Conservation (phyloP, 2,113 vertebrate species). For the Reinhardtius hippoglossoides region DNA sequence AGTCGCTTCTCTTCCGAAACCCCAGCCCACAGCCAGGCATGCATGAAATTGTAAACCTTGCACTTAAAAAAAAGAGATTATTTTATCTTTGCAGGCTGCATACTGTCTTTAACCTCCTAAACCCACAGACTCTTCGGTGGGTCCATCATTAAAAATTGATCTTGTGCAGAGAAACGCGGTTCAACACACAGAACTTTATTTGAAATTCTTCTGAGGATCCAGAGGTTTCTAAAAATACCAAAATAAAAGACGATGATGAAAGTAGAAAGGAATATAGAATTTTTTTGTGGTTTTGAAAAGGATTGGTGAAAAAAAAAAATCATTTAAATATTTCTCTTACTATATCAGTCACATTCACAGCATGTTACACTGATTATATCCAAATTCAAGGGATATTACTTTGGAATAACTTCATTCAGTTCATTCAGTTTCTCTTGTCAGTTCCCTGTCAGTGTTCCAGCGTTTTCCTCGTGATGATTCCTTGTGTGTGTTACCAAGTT, state of each 20-base stretch:
- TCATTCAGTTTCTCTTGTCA: no score
- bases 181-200: constrained; percentile 37
- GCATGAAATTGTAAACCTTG: constrained; percentile 32
- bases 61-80: constrained; percentile 37
- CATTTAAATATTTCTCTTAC: constrained; percentile 17
- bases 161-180: constrained; percentile 27
- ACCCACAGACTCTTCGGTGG: constrained; percentile 43
- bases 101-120: constrained; percentile 67
- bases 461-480: no score
- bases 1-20: constrained; percentile 13
- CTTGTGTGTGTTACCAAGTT: no score
- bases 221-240: constrained; percentile 27
- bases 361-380: no score
- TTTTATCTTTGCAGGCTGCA: constrained; percentile 41
- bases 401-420: no score
- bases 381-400: no score
- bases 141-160: constrained; percentile 69
- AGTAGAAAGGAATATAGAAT: no score
- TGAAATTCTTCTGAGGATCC: constrained; percentile 30
- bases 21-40: constrained; percentile 15
- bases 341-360: neutral
- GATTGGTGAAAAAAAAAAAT: neutral
- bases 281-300: neutral
- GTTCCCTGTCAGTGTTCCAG: no score
- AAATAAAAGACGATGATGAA: neutral